phyloP scores from a whole-genome alignment of 2,113 vertebrate genomes.

The Nestor notabilis region DNA sequence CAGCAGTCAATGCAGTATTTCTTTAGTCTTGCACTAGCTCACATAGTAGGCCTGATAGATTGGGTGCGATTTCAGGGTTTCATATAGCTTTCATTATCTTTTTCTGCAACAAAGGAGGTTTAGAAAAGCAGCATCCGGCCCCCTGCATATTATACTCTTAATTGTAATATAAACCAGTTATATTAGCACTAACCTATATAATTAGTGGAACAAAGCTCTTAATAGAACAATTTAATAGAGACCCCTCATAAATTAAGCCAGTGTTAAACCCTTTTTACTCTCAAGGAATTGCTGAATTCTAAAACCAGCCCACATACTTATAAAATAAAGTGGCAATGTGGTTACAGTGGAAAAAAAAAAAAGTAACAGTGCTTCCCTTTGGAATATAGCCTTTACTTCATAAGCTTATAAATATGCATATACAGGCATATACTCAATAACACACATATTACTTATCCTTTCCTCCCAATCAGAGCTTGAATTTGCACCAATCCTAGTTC shows the following conservation, averaged over 20 bases:
- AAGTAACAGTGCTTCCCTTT: neutral
- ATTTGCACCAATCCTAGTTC: neutral
- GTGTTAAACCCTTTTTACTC: neutral
- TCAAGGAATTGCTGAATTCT: neutral
- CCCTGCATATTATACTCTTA: slow-evolving; percentile 9
- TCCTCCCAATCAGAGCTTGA: neutral
- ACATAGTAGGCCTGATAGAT: slow-evolving; percentile 44
- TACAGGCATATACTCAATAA: neutral
- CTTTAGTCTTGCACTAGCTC: slow-evolving; percentile 26
- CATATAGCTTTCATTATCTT: slow-evolving; percentile 62
- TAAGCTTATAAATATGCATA: neutral
- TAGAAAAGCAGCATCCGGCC: slow-evolving; percentile 9
- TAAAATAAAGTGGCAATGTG: neutral
- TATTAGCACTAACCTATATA: slow-evolving; percentile 22
- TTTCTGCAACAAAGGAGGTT: slow-evolving; percentile 11
- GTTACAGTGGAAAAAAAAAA: neutral
- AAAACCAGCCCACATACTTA: neutral
- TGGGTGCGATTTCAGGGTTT: slow-evolving; percentile 41
- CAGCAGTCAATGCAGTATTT: neutral
- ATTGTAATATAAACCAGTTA: slow-evolving; percentile 52
- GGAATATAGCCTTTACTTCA: neutral
- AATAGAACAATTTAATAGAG: neutral
- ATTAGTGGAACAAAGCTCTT: slow-evolving; percentile 22
- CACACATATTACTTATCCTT: neutral
- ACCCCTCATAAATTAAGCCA: neutral